These are phyloP conservation scores for Sparus aurata DNA, from an alignment of 2,797 vertebrate species.

Conservation along the genomic window DNA sequence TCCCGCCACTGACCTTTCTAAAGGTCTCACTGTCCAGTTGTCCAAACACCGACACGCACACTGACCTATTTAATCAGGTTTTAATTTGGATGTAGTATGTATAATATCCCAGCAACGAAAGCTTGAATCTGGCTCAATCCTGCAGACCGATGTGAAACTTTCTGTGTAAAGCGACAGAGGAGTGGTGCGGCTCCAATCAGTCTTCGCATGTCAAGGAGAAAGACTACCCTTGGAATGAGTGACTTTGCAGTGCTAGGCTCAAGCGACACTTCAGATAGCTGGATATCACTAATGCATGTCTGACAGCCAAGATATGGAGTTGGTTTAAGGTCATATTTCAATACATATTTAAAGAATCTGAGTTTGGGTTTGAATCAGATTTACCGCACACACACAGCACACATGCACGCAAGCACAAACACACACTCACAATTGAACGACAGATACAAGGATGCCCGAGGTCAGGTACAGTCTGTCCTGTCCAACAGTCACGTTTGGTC, in stretches of 20 bases:
- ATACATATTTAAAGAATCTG: not conserved
- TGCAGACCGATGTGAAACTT: slow-evolving; percentile 9
- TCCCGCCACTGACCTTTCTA: slow-evolving; percentile 76
- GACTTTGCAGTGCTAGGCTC: slow-evolving; percentile 24
- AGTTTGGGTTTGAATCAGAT: not conserved
- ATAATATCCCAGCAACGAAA: not conserved
- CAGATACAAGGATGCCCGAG: not conserved
- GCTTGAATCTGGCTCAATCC: not conserved
- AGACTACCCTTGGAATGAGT: slow-evolving; percentile 40
- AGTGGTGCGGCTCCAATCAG: slow-evolving; percentile 30
- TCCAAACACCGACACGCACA: slow-evolving; percentile 51
- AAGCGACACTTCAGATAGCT: slow-evolving; percentile 16
- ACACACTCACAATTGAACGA: not conserved
- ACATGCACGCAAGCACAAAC: not conserved
- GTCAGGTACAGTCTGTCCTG: not conserved
- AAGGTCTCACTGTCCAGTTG: slow-evolving; percentile 78
- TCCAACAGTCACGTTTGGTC: not conserved
- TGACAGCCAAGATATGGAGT: not conserved
- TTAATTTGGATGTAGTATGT: slow-evolving; percentile 31
- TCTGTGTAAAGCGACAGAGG: not conserved
- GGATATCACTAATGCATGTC: not conserved
- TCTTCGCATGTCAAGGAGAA: slow-evolving; percentile 38
- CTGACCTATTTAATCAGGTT: slow-evolving; percentile 55
- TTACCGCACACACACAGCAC: not conserved
- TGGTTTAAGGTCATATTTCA: not conserved